Percentiles rank a stretch among this genome's conserved stretches.
Conservation (phyloP, 2,888 invertebrate genomes). For the Petrolisthes manimaculis region DNA sequence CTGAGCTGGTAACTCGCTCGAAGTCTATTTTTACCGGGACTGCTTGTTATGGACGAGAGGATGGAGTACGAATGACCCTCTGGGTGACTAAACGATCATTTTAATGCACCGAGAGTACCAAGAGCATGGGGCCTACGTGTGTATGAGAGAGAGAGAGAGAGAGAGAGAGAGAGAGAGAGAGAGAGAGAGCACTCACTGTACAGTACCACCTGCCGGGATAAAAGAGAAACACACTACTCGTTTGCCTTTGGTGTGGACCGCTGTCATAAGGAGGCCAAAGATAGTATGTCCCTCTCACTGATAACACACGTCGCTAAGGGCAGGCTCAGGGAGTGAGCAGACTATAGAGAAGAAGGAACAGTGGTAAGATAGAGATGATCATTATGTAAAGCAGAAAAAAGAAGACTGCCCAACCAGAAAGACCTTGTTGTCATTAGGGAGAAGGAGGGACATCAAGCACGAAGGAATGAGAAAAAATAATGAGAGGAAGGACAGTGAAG, state of each 20-base stretch:
- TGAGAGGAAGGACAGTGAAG: neutral
- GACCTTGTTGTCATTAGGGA: too few relatives aligned
- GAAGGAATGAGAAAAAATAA: neutral
- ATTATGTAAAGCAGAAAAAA: neutral
- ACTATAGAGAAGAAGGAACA: neutral
- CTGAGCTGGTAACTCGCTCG: neutral
- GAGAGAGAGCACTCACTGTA: neutral
- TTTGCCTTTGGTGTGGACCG: too few relatives aligned
- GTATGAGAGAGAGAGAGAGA: constrained; percentile 11
- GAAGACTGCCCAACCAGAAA: neutral
- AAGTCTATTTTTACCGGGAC: neutral
- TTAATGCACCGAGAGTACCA: neutral
- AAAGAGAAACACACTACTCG: too few relatives aligned
- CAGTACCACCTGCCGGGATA: too few relatives aligned
- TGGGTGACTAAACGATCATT: neutral
- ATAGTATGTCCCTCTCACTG: too few relatives aligned
- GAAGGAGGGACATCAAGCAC: neutral
- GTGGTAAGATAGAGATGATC: neutral
- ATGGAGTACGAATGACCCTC: too few relatives aligned
- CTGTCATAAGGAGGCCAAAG: too few relatives aligned
- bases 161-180: neutral
- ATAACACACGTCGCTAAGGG: too few relatives aligned
- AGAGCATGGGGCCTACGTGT: neutral
- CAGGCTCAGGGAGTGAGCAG: too few relatives aligned
- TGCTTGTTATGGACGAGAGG: too few relatives aligned